A percentile compares a stretch with the other conserved stretches of the same genome.
Evolutionary conservation across 2,113 vertebrate genomes (phyloP).

Genomic region (Delphinapterus leucas): DNA sequence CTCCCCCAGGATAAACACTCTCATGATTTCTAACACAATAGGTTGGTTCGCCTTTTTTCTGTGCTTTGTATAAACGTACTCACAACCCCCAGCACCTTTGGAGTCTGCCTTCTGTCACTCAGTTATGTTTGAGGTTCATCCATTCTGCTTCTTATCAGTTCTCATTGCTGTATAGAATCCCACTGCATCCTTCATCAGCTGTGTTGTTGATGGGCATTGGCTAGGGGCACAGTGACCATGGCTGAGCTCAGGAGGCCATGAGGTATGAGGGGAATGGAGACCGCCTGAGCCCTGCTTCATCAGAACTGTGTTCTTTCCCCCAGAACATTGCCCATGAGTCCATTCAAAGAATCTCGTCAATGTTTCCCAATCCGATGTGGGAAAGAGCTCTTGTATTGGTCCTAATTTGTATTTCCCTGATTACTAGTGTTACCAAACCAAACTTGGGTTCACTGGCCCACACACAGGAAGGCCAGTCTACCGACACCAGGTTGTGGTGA

Average conservation of each 20-base stretch:
- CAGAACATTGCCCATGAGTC: background rate
- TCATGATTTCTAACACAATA: background rate
- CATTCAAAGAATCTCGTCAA: background rate
- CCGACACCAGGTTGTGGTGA: background rate
- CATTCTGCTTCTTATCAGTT: background rate
- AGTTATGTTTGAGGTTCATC: background rate
- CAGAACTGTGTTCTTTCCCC: background rate
- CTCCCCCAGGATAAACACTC: background rate
- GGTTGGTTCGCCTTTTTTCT: background rate
- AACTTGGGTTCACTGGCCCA: background rate
- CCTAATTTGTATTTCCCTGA: background rate
- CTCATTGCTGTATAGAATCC: background rate
- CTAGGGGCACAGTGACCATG: background rate
- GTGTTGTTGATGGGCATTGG: background rate
- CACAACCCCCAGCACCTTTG: background rate
- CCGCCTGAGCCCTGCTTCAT: background rate
- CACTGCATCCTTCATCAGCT: background rate
- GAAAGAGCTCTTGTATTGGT: background rate
- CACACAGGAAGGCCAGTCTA: background rate
- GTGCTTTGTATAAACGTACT: background rate
- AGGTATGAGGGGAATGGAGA: rapidly evolving
- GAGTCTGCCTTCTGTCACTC: background rate
- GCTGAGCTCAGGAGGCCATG: background rate
- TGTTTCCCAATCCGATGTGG: background rate
- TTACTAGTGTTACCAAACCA: background rate